These are phyloP conservation scores for Anseranas semipalmata DNA, from an alignment of 2,113 vertebrate species.

Conservation along the genomic window DNA sequence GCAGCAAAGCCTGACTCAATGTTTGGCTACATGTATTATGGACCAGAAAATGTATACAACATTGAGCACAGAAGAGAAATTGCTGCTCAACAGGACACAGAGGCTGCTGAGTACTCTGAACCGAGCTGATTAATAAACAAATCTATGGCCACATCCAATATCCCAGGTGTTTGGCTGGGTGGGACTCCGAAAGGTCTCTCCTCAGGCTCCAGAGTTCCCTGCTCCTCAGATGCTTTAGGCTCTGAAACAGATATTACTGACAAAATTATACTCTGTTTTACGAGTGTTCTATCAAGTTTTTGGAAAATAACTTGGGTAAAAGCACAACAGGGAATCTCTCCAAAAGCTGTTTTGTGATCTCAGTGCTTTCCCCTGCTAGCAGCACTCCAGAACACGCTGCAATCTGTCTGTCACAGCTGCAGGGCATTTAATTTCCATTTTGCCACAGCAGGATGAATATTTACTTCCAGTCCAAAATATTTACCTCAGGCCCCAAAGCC, in stretches of 20 bases:
- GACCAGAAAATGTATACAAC: not conserved
- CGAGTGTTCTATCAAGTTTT: not conserved
- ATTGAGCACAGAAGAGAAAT: not conserved
- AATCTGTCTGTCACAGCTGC: not conserved
- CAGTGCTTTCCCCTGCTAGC: not conserved
- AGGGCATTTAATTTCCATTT: not conserved
- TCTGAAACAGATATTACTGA: not conserved
- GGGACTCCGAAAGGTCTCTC: not conserved
- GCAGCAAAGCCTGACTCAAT: not conserved
- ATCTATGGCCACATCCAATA: not conserved
- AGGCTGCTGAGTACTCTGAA: not conserved
- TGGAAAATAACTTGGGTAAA: not conserved
- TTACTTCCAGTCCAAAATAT: not conserved
- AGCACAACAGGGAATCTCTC: not conserved
- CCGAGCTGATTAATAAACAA: not conserved
- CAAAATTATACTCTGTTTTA: not conserved
- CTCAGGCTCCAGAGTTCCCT: not conserved
- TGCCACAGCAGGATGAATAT: not conserved
- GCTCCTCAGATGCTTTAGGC: rapidly evolving
- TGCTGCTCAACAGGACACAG: not conserved
- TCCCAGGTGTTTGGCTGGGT: not conserved
- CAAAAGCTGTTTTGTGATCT: not conserved
- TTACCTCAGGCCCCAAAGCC: not conserved
- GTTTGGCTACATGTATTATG: not conserved
- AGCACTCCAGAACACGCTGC: not conserved